Conservation (phyloP, 2,797 vertebrate genomes). For the Hoplostethus mediterraneus region DNA sequence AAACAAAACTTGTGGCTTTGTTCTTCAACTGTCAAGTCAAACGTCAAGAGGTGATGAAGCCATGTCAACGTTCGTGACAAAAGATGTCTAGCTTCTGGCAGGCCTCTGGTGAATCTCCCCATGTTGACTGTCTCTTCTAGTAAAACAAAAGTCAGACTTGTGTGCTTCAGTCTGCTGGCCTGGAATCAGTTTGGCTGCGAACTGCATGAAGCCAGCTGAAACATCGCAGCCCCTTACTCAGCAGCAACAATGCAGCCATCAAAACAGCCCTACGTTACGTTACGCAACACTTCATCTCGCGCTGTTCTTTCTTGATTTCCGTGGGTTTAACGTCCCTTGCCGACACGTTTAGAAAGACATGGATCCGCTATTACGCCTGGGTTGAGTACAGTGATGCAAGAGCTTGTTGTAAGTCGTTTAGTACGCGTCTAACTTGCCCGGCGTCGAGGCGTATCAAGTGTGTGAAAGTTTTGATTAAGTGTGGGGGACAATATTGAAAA, state of each 20-base stretch:
- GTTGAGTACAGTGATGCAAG: conserved; percentile 11
- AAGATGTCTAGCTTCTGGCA: background rate
- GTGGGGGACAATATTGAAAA: background rate
- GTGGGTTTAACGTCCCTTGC: conserved; percentile 25
- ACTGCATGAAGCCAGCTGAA: conserved; percentile 41
- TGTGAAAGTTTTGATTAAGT: background rate
- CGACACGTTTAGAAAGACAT: conserved; percentile 22
- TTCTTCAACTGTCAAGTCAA: conserved; percentile 1
- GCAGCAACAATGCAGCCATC: conserved; percentile 26
- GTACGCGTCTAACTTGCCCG: conserved; percentile 20
- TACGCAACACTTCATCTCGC: conserved; percentile 25
- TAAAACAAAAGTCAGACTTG: conserved; percentile 25
- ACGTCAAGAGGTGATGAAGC: background rate
- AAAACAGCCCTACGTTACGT: conserved; percentile 25
- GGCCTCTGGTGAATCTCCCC: background rate
- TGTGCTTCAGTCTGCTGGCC: conserved; percentile 12
- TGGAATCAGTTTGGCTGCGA: conserved; percentile 36
- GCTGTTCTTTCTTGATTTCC: conserved; percentile 18
- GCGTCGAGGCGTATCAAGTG: background rate
- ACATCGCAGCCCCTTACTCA: conserved; percentile 21
- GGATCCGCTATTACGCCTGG: background rate
- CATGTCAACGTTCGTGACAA: background rate
- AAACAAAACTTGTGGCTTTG: background rate
- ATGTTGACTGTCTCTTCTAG: background rate
- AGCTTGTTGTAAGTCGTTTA: background rate